phyloP scores from a whole-genome alignment of 37 sponge, comb jelly and placozoan genomes.

The Lycopodina hypogea region DNA sequence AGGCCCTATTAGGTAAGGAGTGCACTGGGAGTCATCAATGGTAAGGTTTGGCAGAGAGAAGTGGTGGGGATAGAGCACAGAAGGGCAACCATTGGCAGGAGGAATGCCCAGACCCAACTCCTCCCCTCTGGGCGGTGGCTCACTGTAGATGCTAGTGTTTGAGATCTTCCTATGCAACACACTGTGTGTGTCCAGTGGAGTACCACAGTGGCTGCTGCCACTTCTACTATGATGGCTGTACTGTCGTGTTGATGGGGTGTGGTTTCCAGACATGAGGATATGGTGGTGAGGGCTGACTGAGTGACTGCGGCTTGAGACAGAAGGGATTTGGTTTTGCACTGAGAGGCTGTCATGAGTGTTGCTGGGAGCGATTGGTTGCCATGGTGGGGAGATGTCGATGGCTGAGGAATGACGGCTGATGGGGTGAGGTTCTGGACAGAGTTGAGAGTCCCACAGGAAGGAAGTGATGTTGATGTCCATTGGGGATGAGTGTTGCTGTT shows the following conservation, averaged over 20 bases:
- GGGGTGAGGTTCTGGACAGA: not conserved
- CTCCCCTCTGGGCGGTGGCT: not conserved
- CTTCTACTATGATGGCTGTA: not conserved
- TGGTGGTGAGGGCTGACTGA: too few relatives aligned
- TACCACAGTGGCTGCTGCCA: not conserved
- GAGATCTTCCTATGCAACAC: not conserved
- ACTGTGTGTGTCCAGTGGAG: not conserved
- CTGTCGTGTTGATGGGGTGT: not conserved
- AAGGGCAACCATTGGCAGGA: not conserved
- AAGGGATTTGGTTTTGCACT: too few relatives aligned
- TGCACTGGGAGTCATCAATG: not conserved
- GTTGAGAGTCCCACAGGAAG: not conserved
- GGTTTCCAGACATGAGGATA: not conserved
- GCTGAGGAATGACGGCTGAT: not conserved
- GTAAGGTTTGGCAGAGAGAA: constrained; percentile 13
- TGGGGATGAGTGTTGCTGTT: too few relatives aligned
- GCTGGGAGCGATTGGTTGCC: not conserved
- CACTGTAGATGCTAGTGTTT: not conserved
- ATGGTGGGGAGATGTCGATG: not conserved
- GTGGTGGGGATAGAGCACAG: not conserved
- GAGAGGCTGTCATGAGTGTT: too few relatives aligned
- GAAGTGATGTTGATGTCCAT: not conserved
- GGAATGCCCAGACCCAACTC: not conserved
- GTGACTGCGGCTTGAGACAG: too few relatives aligned
- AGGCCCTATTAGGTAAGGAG: not conserved